Percentiles rank a stretch among this genome's conserved stretches.
These are phyloP conservation scores for Caenorhabditis sp. DNA, from an alignment of 2,888 invertebrate species.

Conservation along the genomic window DNA sequence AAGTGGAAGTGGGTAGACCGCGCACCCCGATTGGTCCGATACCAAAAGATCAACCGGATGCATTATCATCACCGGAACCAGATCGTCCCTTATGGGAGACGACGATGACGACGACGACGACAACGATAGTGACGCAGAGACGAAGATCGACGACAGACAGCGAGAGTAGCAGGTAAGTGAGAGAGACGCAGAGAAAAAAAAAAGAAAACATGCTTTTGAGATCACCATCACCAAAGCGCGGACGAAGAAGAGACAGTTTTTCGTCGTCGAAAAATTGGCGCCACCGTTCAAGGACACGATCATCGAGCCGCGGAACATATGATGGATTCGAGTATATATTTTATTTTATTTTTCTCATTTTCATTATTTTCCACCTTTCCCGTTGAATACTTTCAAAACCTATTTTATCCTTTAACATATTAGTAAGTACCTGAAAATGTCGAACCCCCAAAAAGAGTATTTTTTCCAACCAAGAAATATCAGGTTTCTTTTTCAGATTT, in stretches of 20 bases:
- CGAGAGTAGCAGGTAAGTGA: not conserved
- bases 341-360: slow-evolving; percentile 1
- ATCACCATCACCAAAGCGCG: not conserved
- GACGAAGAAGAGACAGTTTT: not conserved
- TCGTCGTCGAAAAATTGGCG: not conserved
- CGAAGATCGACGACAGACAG: not conserved
- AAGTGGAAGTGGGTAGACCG: slow-evolving; percentile 2
- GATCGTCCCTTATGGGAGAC: not conserved
- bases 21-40: not conserved
- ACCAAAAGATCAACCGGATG: not conserved
- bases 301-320: slow-evolving; percentile 40
- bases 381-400: too few relatives aligned
- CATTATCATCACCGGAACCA: not conserved
- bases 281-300: slow-evolving; percentile 18
- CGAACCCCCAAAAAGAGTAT: not conserved
- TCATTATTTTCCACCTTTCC: not conserved
- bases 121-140: slow-evolving; percentile 7
- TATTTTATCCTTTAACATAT: too few relatives aligned
- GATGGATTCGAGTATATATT: slow-evolving; percentile 33
- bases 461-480: not conserved
- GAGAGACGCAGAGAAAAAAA: not conserved
- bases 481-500: not conserved
- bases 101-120: slow-evolving; percentile 5
- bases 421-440: not conserved
- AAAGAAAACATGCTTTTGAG: too few relatives aligned